Evolutionary conservation across 2,797 vertebrate species (phyloP).

Genomic region (Acanthornis magna): DNA sequence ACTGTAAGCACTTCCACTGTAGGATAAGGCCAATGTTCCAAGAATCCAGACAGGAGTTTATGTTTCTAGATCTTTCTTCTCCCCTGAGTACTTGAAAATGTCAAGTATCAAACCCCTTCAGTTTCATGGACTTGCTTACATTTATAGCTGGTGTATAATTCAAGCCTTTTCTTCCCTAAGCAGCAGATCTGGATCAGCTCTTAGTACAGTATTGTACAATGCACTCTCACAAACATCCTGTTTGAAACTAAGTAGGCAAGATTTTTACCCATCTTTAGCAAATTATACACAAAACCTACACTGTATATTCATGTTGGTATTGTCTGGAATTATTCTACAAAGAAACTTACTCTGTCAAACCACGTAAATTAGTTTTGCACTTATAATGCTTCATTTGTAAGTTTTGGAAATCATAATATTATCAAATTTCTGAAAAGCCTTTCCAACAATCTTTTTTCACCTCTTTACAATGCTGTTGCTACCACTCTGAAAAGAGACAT

Average conservation of each 20-base stretch:
- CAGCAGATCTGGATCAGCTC: neutral
- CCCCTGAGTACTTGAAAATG: neutral
- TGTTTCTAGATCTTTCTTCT: neutral
- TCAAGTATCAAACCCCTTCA: neutral
- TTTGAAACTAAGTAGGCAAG: neutral
- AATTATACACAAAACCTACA: neutral
- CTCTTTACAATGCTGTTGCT: neutral
- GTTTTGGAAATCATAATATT: neutral
- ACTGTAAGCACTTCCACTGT: neutral
- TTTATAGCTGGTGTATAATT: neutral
- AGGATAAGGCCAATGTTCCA: neutral
- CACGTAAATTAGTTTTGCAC: neutral
- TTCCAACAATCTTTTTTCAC: neutral
- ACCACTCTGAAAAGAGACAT: neutral
- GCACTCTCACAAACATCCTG: neutral
- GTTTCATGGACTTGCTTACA: neutral
- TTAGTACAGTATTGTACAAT: neutral
- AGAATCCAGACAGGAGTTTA: neutral
- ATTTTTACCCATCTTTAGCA: neutral
- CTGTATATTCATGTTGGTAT: neutral
- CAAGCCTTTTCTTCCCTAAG: neutral
- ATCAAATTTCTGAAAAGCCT: neutral
- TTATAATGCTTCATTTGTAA: rapidly evolving
- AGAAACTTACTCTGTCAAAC: neutral
- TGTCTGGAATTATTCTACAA: neutral